Evolutionary conservation across 1,140 invertebrate genomes (phyloP), one percentile per base, ranked within the genome.

Genomic region (Pygmarrhopalites habei): DNA sequence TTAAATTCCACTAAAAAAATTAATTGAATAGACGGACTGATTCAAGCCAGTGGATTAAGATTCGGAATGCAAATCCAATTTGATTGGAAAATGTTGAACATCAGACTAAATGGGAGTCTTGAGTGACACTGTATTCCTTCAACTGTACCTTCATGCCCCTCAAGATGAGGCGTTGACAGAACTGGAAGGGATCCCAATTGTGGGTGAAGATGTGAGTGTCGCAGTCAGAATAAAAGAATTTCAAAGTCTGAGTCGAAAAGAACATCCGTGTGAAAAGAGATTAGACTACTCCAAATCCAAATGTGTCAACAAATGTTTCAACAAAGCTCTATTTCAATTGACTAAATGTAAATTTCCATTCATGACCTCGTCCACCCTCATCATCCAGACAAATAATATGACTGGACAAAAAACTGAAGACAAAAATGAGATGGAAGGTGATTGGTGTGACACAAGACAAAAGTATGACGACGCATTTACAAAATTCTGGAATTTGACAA

Each of bases 301-400:
- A 14, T 64, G 57, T 39, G 56, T 64, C 26, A 64, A 64, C 46
- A 19, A 52, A 30, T 60, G 57, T 41, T 64, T 64, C 47, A 64
- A 64, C 29, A 2, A 30, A 1, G 62, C 28, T 15, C 39, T 63
- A 5, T 43, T 30, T 23, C 1, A 49, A 23, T 19, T 47, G 23
- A 57, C 43, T 14, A 5, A n/a, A 7, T 63, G 62, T 25, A 46
- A 51, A n/a, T 41, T 56, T 7, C 53, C 53, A 23, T 56, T 56
- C 30, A 56, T 56, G 53, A 4, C 35, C 5, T 7, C 23, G 19
- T 25, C 49, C 7, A 46, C 5, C 7, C 32, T 7, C 5, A 5
- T 19, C 17, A 19, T n/a, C 44, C 5, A 47, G 17, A 47, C 7
- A 19, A 28, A 7, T 10, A 52, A 15, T 26, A 2, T 10, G 2